These are phyloP conservation scores for Halcyon badia DNA, from an alignment of 2,797 vertebrate genomes.

Conservation along the genomic window DNA sequence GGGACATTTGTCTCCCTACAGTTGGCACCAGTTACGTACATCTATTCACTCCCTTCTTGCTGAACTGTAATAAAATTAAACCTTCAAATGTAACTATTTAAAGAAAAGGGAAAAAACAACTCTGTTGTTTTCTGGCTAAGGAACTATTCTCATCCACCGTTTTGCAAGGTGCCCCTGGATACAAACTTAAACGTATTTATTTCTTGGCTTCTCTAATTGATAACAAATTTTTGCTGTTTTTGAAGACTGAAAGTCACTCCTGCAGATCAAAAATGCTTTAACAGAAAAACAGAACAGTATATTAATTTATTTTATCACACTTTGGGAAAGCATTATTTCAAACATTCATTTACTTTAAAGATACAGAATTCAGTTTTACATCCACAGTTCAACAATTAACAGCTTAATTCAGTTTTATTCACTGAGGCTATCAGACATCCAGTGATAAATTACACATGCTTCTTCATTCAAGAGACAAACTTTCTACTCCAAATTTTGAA, in stretches of 20 bases:
- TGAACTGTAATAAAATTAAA: not conserved
- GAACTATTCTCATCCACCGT: not conserved
- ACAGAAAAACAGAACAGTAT: not conserved
- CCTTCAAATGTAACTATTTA: not conserved
- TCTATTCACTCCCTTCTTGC: not conserved
- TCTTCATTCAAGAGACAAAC: not conserved
- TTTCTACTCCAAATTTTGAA: not conserved
- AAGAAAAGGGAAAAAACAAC: not conserved
- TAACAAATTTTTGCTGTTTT: not conserved
- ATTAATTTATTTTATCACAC: not conserved
- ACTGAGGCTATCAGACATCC: not conserved
- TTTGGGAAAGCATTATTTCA: not conserved
- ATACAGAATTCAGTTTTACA: not conserved
- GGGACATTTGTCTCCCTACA: accelerated
- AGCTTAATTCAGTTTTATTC: not conserved
- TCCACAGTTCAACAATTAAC: not conserved
- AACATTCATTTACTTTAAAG: not conserved
- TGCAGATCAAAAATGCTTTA: not conserved
- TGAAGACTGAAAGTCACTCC: not conserved
- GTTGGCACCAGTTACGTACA: not conserved
- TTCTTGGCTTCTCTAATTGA: not conserved
- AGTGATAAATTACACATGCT: not conserved
- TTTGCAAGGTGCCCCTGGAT: not conserved
- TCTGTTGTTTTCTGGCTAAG: not conserved
- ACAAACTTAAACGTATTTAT: not conserved